Base-by-base conservation (phyloP, 1,140 invertebrate genomes). In the Tetragnatha versicolor region DNA sequence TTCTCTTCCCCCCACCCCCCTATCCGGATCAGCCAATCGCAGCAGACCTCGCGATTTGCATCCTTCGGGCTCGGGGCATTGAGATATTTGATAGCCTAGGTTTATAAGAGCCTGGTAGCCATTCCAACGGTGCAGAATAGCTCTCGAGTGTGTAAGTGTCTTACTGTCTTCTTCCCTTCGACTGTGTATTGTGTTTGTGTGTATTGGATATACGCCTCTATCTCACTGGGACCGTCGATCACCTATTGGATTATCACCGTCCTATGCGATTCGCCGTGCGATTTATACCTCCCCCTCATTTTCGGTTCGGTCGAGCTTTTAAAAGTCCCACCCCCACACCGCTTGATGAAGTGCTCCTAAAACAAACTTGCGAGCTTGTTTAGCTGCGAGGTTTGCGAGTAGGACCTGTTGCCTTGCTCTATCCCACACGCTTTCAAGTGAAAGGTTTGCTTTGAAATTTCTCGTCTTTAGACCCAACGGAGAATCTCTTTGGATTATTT, bases 51-150 rank as follows among this genome's bases (percentile, higher is more conserved):
- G 37, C 76, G 58, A 79, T 79, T 79, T 60, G 65, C 76, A 69
- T 60, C 76, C 51, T 68, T 69, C 76, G 58, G 33, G 58, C 63
- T 60, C 58, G 14, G 65, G 63, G 76, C 63, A 60, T 79, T 79
- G 63, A 79, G 76, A 79, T 60, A 79, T 69, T 51, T 61, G 76
- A 79, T 79, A 79, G 76, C 76, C 51, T 69, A 79, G 76, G 76
- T 79, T 79, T 79, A 79, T 68, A 79, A 79, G 45, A 51, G 58
- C 53, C 53, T 20, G 63, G n/a, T 51, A 39, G 51, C 63, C 76
- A 60, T 79, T 79, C 42, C 51, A 47, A 49, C 29, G 61, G n/a
- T 20, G 51, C 76, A 79, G 76, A 79, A 79, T 79, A 79, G 76
- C 76, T 79, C 65, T 79, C 76, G 65, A 68, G 69, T 51, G 76